Evolutionary conservation across 2,113 vertebrate genomes (phyloP), one percentile per base, ranked within the genome.

Genomic region (Chloropsis cyanopogon): DNA sequence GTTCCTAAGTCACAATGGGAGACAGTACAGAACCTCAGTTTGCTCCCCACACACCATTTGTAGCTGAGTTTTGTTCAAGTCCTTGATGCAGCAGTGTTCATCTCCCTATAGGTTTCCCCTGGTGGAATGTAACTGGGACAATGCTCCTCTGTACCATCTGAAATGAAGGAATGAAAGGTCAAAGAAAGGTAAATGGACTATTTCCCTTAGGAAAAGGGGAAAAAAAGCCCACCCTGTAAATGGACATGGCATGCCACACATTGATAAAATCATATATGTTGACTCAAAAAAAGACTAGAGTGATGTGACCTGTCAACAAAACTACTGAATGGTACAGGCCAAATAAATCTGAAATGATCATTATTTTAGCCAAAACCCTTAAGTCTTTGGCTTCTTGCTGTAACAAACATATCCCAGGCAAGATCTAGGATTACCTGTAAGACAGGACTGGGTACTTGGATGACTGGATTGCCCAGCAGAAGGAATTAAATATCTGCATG

Each of bases 191-290:
- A 11, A 3, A 5, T 20, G 13, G 10, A 11, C 7, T 50, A 6
- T 54, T 70, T 61, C 14, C 14, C 24, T 26, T 47, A 65, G 23
- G 28, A 49, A 81, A 76, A 41, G 16, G 28, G 7, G 2, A 2
- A 37, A 37, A 37, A 39, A 14, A 16, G 0, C 4, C 7, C 12
- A 35, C 2, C 15, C 7, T 1, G 2, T n/a, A 41, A 64, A 50
- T 53, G 12, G 78, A 29, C 12, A 7, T 11, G 12, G 10, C 1
- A 1, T 57, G 19, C 7, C 44, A 52, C 37, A 4, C 10, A 24
- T 33, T 70, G 52, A 59, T 54, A 78, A 83, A 92, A 73, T 64
- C 8, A 7, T 13, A 4, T 23, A 4, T 46, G 24, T n/a, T 80
- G 25, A 37, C 18, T 70, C 33, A 61, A 76, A 86, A 29, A 23